phyloP scores from a whole-genome alignment of 2,888 invertebrate species.

The Stenurella melanura region DNA sequence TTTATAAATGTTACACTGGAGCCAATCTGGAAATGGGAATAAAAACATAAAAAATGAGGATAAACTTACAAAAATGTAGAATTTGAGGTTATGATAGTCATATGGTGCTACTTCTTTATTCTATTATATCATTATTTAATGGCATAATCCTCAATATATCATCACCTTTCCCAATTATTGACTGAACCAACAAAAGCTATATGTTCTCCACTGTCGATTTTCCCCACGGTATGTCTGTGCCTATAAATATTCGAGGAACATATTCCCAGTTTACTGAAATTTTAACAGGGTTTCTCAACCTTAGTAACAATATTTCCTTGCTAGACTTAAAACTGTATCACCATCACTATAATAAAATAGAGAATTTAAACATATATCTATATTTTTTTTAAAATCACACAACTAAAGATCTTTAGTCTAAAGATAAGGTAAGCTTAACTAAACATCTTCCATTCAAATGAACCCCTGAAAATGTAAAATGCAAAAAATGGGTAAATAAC shows the following conservation, averaged over 20 bases:
- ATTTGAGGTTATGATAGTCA: too few relatives aligned
- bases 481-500: not conserved
- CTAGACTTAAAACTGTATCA: not conserved
- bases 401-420: conserved; percentile 2
- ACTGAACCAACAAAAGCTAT: too few relatives aligned
- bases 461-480: conserved; percentile 3
- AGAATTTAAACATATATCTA: not conserved
- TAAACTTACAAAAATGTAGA: too few relatives aligned
- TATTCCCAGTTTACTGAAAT: not conserved
- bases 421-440: not conserved
- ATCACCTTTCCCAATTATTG: too few relatives aligned
- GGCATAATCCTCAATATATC: too few relatives aligned
- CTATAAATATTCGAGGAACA: not conserved
- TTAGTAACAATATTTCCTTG: not conserved
- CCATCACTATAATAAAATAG: not conserved
- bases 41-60: too few relatives aligned
- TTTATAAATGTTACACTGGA: too few relatives aligned
- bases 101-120: too few relatives aligned
- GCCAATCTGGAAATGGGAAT: too few relatives aligned
- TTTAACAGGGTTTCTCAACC: not conserved
- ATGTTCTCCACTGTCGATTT: not conserved
- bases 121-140: too few relatives aligned
- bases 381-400: conserved; percentile 6
- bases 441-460: not conserved
- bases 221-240: not conserved